Conservation (phyloP, 2,797 vertebrate genomes). For the Zenarchopterus dispar region DNA sequence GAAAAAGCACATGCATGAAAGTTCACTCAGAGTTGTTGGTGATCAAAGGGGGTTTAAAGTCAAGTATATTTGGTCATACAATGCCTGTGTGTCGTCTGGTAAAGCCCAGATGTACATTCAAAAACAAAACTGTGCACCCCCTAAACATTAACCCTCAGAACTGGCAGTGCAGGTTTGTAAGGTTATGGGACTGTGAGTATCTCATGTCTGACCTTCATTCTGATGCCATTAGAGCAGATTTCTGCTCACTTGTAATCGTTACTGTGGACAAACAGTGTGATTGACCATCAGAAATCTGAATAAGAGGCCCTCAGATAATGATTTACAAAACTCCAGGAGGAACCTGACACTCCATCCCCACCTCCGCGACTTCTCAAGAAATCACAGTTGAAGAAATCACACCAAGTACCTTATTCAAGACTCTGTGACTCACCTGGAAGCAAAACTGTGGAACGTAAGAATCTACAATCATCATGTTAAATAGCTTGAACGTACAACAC, state of each 20-base stretch:
- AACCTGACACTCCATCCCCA: constrained; percentile 2
- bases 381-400: constrained; percentile 12
- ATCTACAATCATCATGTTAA: constrained; percentile 47
- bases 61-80: constrained; percentile 74
- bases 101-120: constrained; percentile 85
- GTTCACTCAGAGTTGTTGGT: constrained; percentile 55
- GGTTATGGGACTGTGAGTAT: background rate
- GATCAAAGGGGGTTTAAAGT: constrained; percentile 49
- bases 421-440: constrained; percentile 30
- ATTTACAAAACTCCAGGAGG: constrained; percentile 23
- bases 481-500: constrained; percentile 42
- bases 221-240: constrained; percentile 33
- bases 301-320: constrained; percentile 40
- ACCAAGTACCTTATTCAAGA: constrained; percentile 59
- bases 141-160: constrained; percentile 73
- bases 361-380: constrained; percentile 24
- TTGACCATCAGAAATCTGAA: constrained; percentile 49
- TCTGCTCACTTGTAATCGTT: constrained; percentile 18
- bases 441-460: constrained; percentile 38
- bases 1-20: constrained; percentile 74
- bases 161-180: constrained; percentile 58
- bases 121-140: constrained; percentile 81
- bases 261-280: constrained; percentile 13
- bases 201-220: constrained; percentile 16
- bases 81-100: constrained; percentile 71